Percentiles rank a stretch among this genome's conserved stretches.
phyloP scores from a whole-genome alignment of 2,797 vertebrate genomes.

The Leucoraja ocellata region DNA sequence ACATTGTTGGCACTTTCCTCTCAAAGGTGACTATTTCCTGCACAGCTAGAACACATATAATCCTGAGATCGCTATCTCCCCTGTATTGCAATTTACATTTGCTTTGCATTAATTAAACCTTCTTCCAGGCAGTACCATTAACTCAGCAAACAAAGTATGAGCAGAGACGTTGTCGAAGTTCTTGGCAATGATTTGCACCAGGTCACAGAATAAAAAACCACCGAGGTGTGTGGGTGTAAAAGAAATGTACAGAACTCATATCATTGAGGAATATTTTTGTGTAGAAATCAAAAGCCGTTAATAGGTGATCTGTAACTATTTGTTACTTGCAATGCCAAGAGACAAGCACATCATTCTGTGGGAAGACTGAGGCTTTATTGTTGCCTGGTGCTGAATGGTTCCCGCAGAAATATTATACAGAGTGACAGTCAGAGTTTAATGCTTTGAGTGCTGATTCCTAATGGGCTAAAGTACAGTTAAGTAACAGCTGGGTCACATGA shows the following conservation, averaged over 20 bases:
- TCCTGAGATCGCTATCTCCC: background rate
- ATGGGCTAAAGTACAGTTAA: slow-evolving; percentile 32
- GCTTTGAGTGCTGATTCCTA: slow-evolving; percentile 18
- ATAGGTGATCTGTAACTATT: slow-evolving; percentile 75
- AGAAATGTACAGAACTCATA: slow-evolving; percentile 79
- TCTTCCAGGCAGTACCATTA: background rate
- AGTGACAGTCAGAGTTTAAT: slow-evolving; percentile 24
- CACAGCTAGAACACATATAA: background rate
- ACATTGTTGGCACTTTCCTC: background rate
- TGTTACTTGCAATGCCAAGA: slow-evolving; percentile 52
- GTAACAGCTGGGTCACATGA: slow-evolving; percentile 29
- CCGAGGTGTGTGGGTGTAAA: slow-evolving; percentile 70
- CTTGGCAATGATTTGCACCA: slow-evolving; percentile 59
- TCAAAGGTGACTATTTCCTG: background rate
- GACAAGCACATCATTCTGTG: slow-evolving; percentile 82
- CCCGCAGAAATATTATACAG: slow-evolving; percentile 54
- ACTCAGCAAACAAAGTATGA: slow-evolving; percentile 49
- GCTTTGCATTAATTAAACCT: background rate
- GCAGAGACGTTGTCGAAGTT: slow-evolving; percentile 52
- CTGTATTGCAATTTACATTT: background rate
- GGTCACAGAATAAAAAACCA: slow-evolving; percentile 42
- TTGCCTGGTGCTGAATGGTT: slow-evolving; percentile 53
- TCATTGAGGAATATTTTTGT: slow-evolving; percentile 80
- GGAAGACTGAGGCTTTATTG: slow-evolving; percentile 59
- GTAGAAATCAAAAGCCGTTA: slow-evolving; percentile 83